Evolutionary conservation across 2,113 vertebrate genomes (phyloP).

Genomic region (Otocyon megalotis): DNA sequence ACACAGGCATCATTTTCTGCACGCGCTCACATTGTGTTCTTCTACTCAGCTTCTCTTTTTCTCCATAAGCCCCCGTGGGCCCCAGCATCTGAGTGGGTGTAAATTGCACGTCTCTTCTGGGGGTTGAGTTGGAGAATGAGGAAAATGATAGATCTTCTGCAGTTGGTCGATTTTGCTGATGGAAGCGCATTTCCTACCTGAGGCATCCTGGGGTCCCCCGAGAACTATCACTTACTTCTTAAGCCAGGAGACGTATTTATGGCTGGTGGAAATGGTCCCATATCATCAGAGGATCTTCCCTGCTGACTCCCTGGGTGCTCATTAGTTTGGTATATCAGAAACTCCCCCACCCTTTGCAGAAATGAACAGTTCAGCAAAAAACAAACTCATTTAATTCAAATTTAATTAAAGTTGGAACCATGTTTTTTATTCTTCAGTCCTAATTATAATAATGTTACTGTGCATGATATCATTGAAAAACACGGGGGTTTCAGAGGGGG

Average conservation of each 20-base stretch:
- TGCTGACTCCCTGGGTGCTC: not conserved
- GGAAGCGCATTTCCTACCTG: constrained; percentile 28
- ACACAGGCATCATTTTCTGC: fast-evolving
- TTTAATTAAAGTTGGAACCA: constrained; percentile 42
- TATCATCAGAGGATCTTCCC: not conserved
- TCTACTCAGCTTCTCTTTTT: not conserved
- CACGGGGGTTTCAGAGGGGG: not conserved
- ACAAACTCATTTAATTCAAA: constrained; percentile 44
- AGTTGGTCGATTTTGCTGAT: not conserved
- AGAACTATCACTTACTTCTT: not conserved
- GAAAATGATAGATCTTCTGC: not conserved
- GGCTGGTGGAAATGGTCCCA: not conserved
- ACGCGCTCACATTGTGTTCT: fast-evolving
- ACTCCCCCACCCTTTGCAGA: not conserved
- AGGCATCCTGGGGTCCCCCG: not conserved
- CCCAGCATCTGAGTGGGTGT: not conserved
- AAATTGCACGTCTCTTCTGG: not conserved
- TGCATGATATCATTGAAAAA: fast-evolving
- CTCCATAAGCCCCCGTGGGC: not conserved
- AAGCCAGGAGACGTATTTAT: not conserved
- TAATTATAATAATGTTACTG: not conserved
- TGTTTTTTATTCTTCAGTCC: not conserved
- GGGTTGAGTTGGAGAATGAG: not conserved
- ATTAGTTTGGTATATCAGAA: not conserved
- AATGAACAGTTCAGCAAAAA: constrained; percentile 56